Conservation (phyloP, 1,140 invertebrate species). For the Bombus superbus region DNA sequence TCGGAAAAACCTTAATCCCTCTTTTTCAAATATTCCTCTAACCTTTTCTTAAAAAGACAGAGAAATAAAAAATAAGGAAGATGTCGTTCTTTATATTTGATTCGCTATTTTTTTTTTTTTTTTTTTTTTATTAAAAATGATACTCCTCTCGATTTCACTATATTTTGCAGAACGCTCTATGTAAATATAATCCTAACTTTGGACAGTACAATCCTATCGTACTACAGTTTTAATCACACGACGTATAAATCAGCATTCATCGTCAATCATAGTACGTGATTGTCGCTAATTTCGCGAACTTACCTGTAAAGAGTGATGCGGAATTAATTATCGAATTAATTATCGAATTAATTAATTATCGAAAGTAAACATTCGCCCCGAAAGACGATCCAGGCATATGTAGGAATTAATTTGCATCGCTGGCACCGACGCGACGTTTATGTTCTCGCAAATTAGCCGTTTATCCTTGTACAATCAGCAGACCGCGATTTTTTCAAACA, state of each 20-base stretch:
- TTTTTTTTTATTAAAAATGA: not conserved
- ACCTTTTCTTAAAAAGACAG: too few species aligned
- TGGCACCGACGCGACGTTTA: not conserved
- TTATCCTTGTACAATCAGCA: not conserved
- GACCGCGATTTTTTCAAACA: constrained; percentile 6
- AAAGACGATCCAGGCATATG: not conserved
- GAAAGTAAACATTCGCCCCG: constrained; percentile 10
- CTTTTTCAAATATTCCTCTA: not conserved
- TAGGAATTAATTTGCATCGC: not conserved
- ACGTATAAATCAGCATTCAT: not conserved
- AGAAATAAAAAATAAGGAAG: too few species aligned
- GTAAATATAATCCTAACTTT: not conserved
- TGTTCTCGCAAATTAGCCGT: constrained; percentile 5
- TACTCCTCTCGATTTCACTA: too few species aligned
- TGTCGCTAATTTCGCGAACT: not conserved
- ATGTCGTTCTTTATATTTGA: not conserved
- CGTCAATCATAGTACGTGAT: not conserved
- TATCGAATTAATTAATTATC: constrained; percentile 32
- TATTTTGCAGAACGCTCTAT: not conserved
- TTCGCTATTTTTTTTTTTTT: too few species aligned
- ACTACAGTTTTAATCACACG: not conserved
- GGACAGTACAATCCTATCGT: not conserved
- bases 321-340: constrained; percentile 33
- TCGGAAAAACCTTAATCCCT: not conserved
- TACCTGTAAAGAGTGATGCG: not conserved